Evolutionary conservation across 2,797 vertebrate species (phyloP).

Genomic region (Ctenochaetus hawaiiensis): DNA sequence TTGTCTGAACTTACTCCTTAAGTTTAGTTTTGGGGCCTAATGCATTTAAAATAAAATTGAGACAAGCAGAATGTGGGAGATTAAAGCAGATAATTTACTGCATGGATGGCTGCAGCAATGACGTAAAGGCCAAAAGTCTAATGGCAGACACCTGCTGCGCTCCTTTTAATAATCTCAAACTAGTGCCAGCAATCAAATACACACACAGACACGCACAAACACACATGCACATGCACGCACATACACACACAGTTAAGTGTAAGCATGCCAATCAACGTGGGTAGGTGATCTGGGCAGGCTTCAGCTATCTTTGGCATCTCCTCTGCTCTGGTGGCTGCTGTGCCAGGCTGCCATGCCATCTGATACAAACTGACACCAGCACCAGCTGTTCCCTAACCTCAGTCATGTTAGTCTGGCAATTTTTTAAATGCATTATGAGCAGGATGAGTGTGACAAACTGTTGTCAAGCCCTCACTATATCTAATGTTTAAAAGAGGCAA

Average conservation of each 20-base stretch:
- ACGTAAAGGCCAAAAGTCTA: slow-evolving; percentile 50
- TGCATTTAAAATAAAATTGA: no score
- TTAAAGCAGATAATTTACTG: slow-evolving; percentile 25
- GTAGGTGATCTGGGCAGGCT: slow-evolving; percentile 67
- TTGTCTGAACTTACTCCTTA: no score
- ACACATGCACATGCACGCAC: slow-evolving; percentile 25
- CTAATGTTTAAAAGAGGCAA: not conserved
- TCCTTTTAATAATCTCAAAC: slow-evolving; percentile 65
- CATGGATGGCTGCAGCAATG: slow-evolving; percentile 30
- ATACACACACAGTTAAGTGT: slow-evolving; percentile 21
- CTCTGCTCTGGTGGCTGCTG: slow-evolving; percentile 46
- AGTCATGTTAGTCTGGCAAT: slow-evolving; percentile 40
- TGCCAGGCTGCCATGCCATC: slow-evolving; percentile 69
- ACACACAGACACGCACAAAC: slow-evolving; percentile 29
- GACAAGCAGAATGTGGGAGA: not conserved
- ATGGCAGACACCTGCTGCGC: slow-evolving; percentile 63
- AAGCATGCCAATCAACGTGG: slow-evolving; percentile 55
- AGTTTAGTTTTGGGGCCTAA: no score
- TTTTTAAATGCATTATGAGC: slow-evolving; percentile 43
- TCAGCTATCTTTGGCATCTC: slow-evolving; percentile 75
- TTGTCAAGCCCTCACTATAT: slow-evolving; percentile 10
- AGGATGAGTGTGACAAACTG: slow-evolving; percentile 20
- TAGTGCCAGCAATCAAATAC: slow-evolving; percentile 49
- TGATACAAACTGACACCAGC: slow-evolving; percentile 64
- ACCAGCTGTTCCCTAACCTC: slow-evolving; percentile 71